These are phyloP conservation scores for Cydia splendana DNA, from an alignment of 1,140 invertebrate species.

Conservation along the genomic window DNA sequence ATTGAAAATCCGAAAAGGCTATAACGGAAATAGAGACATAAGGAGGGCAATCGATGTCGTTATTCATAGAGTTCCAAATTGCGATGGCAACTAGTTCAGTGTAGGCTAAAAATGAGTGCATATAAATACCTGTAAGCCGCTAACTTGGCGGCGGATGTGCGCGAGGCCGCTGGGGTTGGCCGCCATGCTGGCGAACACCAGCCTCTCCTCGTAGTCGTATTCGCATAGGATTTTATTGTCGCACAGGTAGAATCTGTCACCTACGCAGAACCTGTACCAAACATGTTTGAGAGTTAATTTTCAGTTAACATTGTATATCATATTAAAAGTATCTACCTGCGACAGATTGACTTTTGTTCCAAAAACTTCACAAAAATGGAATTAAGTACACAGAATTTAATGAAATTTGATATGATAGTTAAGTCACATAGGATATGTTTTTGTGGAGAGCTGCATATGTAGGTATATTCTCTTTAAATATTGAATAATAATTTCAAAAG, in stretches of 20 bases:
- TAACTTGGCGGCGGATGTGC: slow-evolving; percentile 92
- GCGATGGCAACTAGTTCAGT: slow-evolving; percentile 35
- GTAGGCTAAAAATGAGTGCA: slow-evolving; percentile 39
- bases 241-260: slow-evolving; percentile 94
- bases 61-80: slow-evolving; percentile 9
- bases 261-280: slow-evolving; percentile 89
- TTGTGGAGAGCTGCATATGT: too few relatives aligned
- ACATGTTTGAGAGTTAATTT: slow-evolving; percentile 45
- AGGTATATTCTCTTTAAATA: too few relatives aligned
- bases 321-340: too few relatives aligned
- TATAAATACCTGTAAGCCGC: slow-evolving; percentile 84
- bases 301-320: neutral
- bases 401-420: too few relatives aligned
- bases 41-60: slow-evolving; percentile 26
- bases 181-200: slow-evolving; percentile 94
- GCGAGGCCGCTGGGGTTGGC: slow-evolving; percentile 92
- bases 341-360: too few relatives aligned
- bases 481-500: too few relatives aligned
- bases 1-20: neutral
- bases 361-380: too few relatives aligned
- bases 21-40: slow-evolving; percentile 9
- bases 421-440: too few relatives aligned
- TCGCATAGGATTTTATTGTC: slow-evolving; percentile 97
- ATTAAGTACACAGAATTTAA: too few relatives aligned
- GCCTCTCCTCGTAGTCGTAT: slow-evolving; percentile 95